Evolutionary conservation across 2,888 invertebrate species (phyloP).

Genomic region (Seladonia tumulorum): DNA sequence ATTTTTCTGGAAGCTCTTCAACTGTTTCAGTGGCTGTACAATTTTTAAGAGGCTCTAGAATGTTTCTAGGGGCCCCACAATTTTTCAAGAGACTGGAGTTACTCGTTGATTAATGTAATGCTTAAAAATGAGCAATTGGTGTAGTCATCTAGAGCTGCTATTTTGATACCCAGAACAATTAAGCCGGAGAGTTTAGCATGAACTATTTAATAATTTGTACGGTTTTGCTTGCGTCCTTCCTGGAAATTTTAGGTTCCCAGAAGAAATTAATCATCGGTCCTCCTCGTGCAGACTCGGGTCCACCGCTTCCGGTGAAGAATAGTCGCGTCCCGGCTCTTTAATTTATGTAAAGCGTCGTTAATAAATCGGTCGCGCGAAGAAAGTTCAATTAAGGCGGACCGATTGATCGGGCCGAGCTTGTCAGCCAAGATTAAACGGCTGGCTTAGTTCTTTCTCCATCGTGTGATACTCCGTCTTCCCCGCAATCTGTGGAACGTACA

Average conservation of each 20-base stretch:
- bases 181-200: neutral
- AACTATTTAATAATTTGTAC: no score
- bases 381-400: constrained; percentile 8
- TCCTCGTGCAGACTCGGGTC: neutral
- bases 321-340: neutral
- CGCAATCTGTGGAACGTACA: constrained; percentile 10
- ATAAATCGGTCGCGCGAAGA: constrained; percentile 12
- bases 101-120: neutral
- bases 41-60: no score
- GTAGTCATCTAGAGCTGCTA: neutral
- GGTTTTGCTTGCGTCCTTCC: neutral
- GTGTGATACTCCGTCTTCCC: constrained; percentile 15
- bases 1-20: no score
- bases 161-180: neutral
- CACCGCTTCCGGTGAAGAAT: neutral
- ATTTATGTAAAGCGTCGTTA: constrained; percentile 21
- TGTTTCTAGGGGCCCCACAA: no score
- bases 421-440: constrained; percentile 10
- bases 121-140: neutral
- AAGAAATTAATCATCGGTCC: neutral
- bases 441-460: constrained; percentile 20
- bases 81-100: neutral
- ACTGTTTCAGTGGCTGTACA: no score
- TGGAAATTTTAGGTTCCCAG: neutral
- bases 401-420: constrained; percentile 16